Conservation (phyloP, 35 echinoderm and acorn worm species). For the Acanthaster planci region DNA sequence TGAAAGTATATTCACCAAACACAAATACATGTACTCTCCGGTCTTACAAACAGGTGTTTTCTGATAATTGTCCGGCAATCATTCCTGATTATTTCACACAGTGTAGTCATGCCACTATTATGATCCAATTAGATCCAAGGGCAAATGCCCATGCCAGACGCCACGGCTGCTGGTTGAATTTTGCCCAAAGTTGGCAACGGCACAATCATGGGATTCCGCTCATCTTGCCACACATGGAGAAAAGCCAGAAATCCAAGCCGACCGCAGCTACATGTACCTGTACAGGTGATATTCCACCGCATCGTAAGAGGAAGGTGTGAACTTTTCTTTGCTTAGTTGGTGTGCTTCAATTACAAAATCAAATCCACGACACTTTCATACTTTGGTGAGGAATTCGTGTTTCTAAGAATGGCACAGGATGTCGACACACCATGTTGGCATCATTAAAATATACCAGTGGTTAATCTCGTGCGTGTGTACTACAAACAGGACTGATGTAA, state of each 20-base stretch:
- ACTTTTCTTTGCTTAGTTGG: neutral
- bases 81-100: neutral
- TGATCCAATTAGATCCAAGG: constrained; percentile 25
- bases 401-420: neutral
- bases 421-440: neutral
- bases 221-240: neutral
- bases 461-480: constrained; percentile 21
- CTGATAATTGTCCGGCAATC: neutral
- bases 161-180: neutral
- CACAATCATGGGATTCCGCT: neutral
- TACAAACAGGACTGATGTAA: constrained; percentile 6
- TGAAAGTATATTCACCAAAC: neutral
- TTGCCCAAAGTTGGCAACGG: neutral
- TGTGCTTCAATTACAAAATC: neutral
- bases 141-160: neutral
- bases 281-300: neutral
- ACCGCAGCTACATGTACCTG: neutral
- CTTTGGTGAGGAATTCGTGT: neutral
- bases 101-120: constrained; percentile 1
- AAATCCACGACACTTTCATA: neutral
- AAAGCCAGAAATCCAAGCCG: neutral
- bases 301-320: neutral
- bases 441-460: constrained; percentile 19
- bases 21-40: neutral
- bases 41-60: neutral